Evolutionary conservation across 2,888 invertebrate species (phyloP), one percentile per base, ranked within the genome.

Genomic region (Ectropis crepuscularia): DNA sequence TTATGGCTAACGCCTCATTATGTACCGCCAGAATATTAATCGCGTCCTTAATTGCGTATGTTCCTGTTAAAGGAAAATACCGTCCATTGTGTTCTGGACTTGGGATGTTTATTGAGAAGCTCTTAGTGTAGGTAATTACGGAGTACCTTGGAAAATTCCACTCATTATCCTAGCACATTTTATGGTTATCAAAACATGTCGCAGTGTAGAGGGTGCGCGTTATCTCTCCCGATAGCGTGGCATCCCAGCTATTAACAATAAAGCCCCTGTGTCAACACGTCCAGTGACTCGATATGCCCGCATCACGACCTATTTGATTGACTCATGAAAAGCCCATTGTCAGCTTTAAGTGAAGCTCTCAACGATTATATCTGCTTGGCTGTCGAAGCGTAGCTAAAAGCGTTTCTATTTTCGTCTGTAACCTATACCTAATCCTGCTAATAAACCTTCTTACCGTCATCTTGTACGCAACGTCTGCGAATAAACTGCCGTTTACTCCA

Each of bases 161-260:
- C 45, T 58, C 51, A 74, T 72, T 61, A 64, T 61, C 51, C 67
- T 59, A 63, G 62, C 55, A 64, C 57, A 65, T 72, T 60, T 72
- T 71, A 71, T 71, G 75, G 72, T 78, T 79, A 81, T 79, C 78
- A 67, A 71, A 67, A 73, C 71, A 61, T 70, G 70, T 74, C 74
- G 72, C 61, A 72, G 64, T 49, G 69, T 65, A 67, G 66, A 61
- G 73, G 74, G 77, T 71, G 71, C 74, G 74, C 74, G 78, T 78
- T 87, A 85, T 86, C 83, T 79, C 66, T 71, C 63, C 67, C 66
- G 79, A 81, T 81, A 81, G 72, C 74, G 65, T 61, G 76, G 73
- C 82, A 77, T 81, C 74, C 80, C 72, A 77, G 74, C 78, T 77
- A 75, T 75, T 75, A 72, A 79, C 77, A 81, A 80, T 77, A 75